Percentiles rank a stretch among this genome's conserved stretches.
These are phyloP conservation scores for Beris morrisii DNA, from an alignment of 2,888 invertebrate species.

Conservation along the genomic window DNA sequence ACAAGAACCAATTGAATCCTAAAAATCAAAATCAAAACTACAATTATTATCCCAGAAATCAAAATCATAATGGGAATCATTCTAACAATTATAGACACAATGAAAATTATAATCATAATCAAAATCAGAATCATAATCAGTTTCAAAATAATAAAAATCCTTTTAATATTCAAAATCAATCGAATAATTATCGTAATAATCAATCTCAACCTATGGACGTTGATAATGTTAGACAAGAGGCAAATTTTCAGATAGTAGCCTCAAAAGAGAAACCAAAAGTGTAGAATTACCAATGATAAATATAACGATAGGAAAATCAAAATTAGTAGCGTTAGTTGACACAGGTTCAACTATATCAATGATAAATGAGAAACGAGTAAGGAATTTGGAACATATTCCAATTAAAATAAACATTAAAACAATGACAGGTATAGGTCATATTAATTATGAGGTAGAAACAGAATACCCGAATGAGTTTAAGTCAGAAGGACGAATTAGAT, in stretches of 20 bases:
- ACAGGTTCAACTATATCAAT: constrained; percentile 18
- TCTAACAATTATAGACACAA: neutral
- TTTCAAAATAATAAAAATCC: no score
- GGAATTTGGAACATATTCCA: neutral
- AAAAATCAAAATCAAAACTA: constrained; percentile 4
- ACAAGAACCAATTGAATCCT: no score
- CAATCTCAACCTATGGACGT: constrained; percentile 19
- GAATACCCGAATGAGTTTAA: constrained; percentile 1
- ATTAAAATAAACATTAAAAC: neutral
- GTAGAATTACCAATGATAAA: constrained; percentile 16
- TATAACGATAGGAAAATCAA: neutral
- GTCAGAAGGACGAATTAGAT: neutral
- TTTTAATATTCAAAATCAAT: no score
- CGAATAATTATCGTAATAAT: neutral
- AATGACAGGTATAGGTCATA: neutral
- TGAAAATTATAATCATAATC: neutral
- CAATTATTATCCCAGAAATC: neutral
- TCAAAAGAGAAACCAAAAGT: constrained; percentile 1
- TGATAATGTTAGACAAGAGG: neutral
- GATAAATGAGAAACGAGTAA: constrained; percentile 11
- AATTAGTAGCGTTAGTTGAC: constrained; percentile 14
- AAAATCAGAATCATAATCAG: neutral
- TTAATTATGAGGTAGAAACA: neutral
- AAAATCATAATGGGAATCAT: neutral
- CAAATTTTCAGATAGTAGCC: constrained; percentile 27